Base-by-base conservation (phyloP, 23 tunicate genomes). In the Oikopleura albicans region DNA sequence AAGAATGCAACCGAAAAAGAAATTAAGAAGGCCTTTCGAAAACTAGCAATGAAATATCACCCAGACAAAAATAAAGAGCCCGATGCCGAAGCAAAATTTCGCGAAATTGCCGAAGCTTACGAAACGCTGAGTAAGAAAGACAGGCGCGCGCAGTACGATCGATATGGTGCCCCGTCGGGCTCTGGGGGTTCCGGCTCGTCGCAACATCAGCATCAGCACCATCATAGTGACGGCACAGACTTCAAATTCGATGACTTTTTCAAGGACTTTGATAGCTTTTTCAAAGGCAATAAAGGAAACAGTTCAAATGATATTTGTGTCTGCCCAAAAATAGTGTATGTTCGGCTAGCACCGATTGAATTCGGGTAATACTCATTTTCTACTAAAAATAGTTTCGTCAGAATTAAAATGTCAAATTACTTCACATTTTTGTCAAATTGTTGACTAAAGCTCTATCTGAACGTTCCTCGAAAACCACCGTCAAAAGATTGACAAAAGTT, bases 11-110 rank as follows among this genome's bases (percentile, higher is more conserved):
- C 97, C 0, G 84, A 40, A 39, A 87, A 89, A 76, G 97, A 92
- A 84, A 92, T 92, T 35, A 92, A 92, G 85, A 87, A 85, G 0
- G 97, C 97, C 40, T 92, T 92, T 79, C 71, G 89, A 37, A 92
- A 89, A 83, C 86, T 92, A 0, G 97, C 97, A 2, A 41, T 92
- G 76, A 86, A 87, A 83, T 92, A 92, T 75, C 97, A 92, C 59
- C 97, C 97, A n/a, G 97, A 92, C 75, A 92, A 89, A 92, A 92
- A 92, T 49, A 85, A 85, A 41, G 89, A 88, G 0, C 87, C 87
- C 1, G 89, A 40, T 40, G 97, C 97, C 2, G 93, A 87, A 66
- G 97, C 85, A 86, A 92, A 89, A 40, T 92, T 92, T 84, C 86
- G 97, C 40, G 88, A 92, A 39, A 92, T 92, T 84, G 97, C 97